These are phyloP conservation scores for Lymantria monacha DNA, from an alignment of 2,888 invertebrate genomes.

Conservation along the genomic window DNA sequence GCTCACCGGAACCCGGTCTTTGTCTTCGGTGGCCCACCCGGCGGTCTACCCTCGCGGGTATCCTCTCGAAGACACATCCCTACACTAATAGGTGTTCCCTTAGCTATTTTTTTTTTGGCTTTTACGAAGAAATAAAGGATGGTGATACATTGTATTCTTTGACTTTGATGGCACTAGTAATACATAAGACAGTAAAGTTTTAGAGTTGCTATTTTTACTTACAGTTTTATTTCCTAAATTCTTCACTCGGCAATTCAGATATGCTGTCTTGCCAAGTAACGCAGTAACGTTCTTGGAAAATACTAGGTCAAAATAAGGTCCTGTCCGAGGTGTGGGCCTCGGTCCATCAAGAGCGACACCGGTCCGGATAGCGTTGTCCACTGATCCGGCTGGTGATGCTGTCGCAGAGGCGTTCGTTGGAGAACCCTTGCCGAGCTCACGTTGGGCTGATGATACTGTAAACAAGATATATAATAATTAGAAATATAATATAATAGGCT, in stretches of 20 bases:
- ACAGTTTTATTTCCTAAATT: slow-evolving; percentile 96
- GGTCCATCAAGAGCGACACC: slow-evolving; percentile 63
- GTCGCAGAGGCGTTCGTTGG: slow-evolving; percentile 66
- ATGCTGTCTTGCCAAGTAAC: slow-evolving; percentile 93
- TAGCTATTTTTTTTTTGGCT: too few species aligned
- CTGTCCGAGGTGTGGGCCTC: slow-evolving; percentile 79
- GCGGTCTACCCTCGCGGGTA: too few species aligned
- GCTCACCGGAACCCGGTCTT: too few species aligned
- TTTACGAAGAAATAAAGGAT: too few species aligned
- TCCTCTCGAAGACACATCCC: too few species aligned
- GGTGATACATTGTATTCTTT: too few species aligned
- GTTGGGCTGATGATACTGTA: slow-evolving; percentile 74
- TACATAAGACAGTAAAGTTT: too few species aligned
- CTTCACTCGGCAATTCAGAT: slow-evolving; percentile 94
- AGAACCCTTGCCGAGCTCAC: slow-evolving; percentile 68
- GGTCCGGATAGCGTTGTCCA: slow-evolving; percentile 73
- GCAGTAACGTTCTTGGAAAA: slow-evolving; percentile 91
- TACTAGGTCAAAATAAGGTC: slow-evolving; percentile 89
- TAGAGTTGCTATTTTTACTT: slow-evolving; percentile 77
- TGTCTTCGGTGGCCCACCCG: too few species aligned
- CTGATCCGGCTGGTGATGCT: slow-evolving; percentile 80
- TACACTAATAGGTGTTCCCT: too few species aligned
- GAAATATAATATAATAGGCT: not conserved
- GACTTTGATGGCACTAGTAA: too few species aligned
- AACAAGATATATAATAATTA: slow-evolving; percentile 21